Evolutionary conservation across 2,888 invertebrate species (phyloP), one percentile per base, ranked within the genome.

Genomic region (Ypsolopha scabrella): DNA sequence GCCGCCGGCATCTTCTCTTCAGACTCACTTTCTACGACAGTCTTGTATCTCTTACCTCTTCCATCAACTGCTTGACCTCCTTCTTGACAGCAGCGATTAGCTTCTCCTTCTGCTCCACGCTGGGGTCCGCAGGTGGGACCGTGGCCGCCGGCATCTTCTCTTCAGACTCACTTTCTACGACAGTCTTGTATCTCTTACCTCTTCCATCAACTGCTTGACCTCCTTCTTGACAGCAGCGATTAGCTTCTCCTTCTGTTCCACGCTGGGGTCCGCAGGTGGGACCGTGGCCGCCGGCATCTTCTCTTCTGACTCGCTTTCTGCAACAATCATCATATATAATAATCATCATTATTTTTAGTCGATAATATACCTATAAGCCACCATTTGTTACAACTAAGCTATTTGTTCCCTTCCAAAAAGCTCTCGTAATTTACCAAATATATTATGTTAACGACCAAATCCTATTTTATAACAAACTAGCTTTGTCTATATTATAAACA

Each of bases 141-240:
- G 66, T 56, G 10, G 72, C 70, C 53, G 75, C 68, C 62, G 80
- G 80, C 83, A 83, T 85, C 38, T 35, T 37, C 51, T 74, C 80
- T 60, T 77, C 79, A n/a, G 72, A 69, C 50, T 65, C 75, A 58
- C 65, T 73, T 58, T 24, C 24, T 24, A 2, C 4, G 4, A 24
- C 24, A 24, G 4, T 24, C 2, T 24, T 24, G 24, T 24, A 24
- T 24, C 24, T 24, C 24, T 46, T 47, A 82, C 85, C 81, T 97
- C 97, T 87, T 97, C 97, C 97, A 97, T 97, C 54, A 97, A 91
- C 76, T 96, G 95, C 73, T 97, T 98, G 52, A 97, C 97, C 89
- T 97, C 95, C 72, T 94, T 94, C 79, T 95, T 95, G 47, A 95
- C 94, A 57, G 90, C 90, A 50, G 91, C 90, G 55, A 95, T 92